A percentile compares a stretch with the other conserved stretches of the same genome.
phyloP scores from a whole-genome alignment of 1,140 invertebrate genomes.

The Macrosteles quadrilineatus region DNA sequence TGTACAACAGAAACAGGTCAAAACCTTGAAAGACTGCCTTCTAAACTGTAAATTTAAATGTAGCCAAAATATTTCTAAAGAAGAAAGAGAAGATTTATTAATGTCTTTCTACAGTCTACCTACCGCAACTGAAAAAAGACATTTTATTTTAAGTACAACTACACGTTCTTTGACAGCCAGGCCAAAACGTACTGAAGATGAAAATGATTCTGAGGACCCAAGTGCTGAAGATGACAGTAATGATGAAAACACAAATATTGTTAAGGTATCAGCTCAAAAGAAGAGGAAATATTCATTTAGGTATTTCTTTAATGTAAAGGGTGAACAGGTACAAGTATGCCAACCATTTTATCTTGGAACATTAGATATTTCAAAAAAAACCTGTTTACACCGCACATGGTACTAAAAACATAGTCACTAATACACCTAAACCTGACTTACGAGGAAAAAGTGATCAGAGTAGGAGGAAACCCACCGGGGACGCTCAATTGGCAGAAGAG shows the following conservation, averaged over 20 bases:
- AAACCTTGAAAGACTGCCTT: constrained; percentile 6
- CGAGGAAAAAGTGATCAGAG: constrained; percentile 12
- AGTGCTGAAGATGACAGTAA: not conserved
- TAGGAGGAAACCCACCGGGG: not conserved
- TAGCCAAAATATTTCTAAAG: not conserved
- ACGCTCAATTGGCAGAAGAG: not conserved
- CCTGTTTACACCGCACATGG: constrained; percentile 14
- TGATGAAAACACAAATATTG: not conserved
- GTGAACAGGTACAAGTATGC: constrained; percentile 8
- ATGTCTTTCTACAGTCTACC: constrained; percentile 4
- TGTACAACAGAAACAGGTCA: not conserved
- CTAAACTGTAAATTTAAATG: constrained; percentile 13
- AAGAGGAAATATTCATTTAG: too few relatives aligned
- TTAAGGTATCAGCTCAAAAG: not conserved
- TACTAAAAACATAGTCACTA: not conserved
- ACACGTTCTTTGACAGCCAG: constrained; percentile 2
- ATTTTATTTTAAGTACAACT: constrained; percentile 19
- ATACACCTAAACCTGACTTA: constrained; percentile 4
- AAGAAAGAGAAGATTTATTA: not conserved
- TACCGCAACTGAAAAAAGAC: constrained; percentile 20
- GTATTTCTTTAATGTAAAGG: too few relatives aligned
- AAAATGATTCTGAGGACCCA: not conserved
- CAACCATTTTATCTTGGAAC: constrained; percentile 6
- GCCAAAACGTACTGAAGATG: not conserved
- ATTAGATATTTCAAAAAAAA: constrained; percentile 2